These are phyloP conservation scores for Drosophila burlai DNA, from an alignment of 1,140 invertebrate species.

Conservation along the genomic window DNA sequence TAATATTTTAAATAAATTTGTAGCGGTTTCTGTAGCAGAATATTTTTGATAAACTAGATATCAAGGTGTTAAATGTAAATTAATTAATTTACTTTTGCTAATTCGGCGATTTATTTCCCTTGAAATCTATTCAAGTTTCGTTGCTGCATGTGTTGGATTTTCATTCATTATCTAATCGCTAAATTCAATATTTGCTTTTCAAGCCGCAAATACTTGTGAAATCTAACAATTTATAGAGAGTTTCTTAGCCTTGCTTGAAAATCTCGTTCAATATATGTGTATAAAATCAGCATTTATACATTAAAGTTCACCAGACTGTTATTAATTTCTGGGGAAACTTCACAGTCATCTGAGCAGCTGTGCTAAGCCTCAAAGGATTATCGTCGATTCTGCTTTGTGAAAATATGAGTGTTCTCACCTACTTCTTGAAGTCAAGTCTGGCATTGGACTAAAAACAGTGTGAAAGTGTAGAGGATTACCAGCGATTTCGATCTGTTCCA, in stretches of 20 bases:
- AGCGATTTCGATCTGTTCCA: constrained; percentile 41
- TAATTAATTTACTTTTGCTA: background rate
- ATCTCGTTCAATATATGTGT: background rate
- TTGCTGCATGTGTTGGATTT: background rate
- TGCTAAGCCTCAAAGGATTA: constrained; percentile 37
- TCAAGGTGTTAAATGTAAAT: too few relatives aligned
- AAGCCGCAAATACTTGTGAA: constrained; percentile 13
- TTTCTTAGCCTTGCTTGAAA: background rate
- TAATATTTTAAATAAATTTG: too few relatives aligned
- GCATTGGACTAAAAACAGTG: constrained; percentile 45
- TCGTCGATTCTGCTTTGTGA: constrained; percentile 38
- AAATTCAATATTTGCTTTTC: constrained; percentile 6
- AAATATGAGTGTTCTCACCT: constrained; percentile 35
- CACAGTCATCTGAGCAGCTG: constrained; percentile 9
- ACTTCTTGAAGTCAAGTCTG: constrained; percentile 35
- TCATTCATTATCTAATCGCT: constrained; percentile 3
- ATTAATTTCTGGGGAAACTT: constrained; percentile 25
- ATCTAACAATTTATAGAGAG: background rate
- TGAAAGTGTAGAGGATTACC: constrained; percentile 38
- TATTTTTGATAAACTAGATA: too few relatives aligned
- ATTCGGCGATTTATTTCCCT: too few relatives aligned
- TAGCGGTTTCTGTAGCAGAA: too few relatives aligned
- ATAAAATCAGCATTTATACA: background rate
- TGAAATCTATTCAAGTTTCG: background rate
- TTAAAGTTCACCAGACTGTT: background rate